Percentiles rank a stretch among this genome's conserved stretches.
These are phyloP conservation scores for Drepana falcataria DNA, from an alignment of 2,888 invertebrate genomes.

Conservation along the genomic window DNA sequence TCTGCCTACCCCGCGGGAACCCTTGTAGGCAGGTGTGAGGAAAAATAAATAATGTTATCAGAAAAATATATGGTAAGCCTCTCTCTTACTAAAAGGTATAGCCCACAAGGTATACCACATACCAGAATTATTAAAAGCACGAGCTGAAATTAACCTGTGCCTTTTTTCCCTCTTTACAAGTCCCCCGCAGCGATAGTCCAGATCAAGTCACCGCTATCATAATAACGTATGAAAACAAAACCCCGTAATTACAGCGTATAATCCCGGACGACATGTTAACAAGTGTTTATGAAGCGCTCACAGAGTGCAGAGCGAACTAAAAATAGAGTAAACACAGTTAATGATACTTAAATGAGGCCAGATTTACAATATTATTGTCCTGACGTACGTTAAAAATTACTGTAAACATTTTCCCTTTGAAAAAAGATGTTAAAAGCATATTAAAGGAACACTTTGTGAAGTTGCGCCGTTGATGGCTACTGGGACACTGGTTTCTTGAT, in stretches of 20 bases:
- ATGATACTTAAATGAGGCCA: slow-evolving; percentile 51
- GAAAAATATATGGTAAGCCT: no score
- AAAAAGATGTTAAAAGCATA: slow-evolving; percentile 16
- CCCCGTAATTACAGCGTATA: slow-evolving; percentile 24
- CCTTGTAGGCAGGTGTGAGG: no score
- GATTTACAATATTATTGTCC: slow-evolving; percentile 44
- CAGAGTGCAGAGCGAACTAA: slow-evolving; percentile 10
- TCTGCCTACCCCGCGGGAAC: no score
- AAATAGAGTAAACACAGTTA: slow-evolving; percentile 32
- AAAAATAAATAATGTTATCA: no score
- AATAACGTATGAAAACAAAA: slow-evolving; percentile 27
- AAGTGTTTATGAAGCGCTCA: slow-evolving; percentile 13
- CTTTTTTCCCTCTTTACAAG: neutral
- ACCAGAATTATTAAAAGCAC: no score
- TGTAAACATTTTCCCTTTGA: slow-evolving; percentile 19
- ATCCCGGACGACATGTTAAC: slow-evolving; percentile 20
- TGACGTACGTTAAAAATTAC: slow-evolving; percentile 30
- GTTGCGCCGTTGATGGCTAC: slow-evolving; percentile 16
- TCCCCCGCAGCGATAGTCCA: neutral
- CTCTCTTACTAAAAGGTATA: no score
- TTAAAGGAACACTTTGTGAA: slow-evolving; percentile 31
- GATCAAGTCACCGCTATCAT: slow-evolving; percentile 9
- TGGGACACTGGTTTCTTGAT: slow-evolving; percentile 11
- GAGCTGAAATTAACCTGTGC: neutral
- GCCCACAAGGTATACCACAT: no score